Conservation (phyloP, 2,113 vertebrate genomes). For the Pogonocichla stellata region DNA sequence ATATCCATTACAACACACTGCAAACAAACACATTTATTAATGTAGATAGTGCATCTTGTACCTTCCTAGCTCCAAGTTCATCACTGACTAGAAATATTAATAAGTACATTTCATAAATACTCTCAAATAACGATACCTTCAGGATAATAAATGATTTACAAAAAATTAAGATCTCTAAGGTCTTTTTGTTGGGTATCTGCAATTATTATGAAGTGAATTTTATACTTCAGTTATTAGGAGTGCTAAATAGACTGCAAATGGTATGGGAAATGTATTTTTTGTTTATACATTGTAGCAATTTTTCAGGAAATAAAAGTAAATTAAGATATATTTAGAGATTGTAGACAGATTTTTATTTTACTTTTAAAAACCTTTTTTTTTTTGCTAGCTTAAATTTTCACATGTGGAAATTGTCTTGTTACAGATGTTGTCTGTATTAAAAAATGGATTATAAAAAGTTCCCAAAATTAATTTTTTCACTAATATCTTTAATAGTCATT, state of each 20-base stretch:
- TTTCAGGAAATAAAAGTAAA: not conserved
- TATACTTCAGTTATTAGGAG: not conserved
- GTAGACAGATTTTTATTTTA: not conserved
- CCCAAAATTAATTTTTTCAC: not conserved
- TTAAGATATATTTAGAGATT: not conserved
- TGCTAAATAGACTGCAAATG: not conserved
- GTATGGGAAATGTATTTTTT: not conserved
- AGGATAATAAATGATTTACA: not conserved
- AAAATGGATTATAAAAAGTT: not conserved
- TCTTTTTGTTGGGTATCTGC: not conserved
- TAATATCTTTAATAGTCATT: not conserved
- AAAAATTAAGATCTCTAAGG: not conserved
- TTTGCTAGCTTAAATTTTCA: not conserved
- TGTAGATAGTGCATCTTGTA: not conserved
- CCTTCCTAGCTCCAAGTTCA: not conserved
- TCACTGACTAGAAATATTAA: not conserved
- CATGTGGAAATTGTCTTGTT: not conserved
- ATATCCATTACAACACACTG: not conserved
- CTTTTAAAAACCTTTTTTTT: not conserved
- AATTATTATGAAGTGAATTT: not conserved
- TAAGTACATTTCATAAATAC: not conserved
- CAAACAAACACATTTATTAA: not conserved
- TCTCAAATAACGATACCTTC: slow-evolving; percentile 17
- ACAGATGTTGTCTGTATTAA: not conserved
- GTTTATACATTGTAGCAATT: not conserved